These are phyloP conservation scores for Triplophysa rosa DNA, from an alignment of 2,113 vertebrate genomes.

Conservation along the genomic window DNA sequence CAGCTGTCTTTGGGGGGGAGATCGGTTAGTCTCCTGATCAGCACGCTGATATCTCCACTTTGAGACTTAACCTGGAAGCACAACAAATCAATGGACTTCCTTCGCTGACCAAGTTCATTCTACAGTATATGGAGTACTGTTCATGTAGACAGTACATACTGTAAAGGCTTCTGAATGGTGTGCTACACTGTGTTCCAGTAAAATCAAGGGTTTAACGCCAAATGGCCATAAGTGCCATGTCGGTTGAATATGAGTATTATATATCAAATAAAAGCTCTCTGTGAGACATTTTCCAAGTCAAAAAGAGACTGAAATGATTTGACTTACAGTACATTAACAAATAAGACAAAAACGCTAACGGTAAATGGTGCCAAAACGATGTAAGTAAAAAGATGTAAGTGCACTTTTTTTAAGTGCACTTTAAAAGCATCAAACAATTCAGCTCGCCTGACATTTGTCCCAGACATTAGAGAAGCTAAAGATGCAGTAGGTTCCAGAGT, in stretches of 20 bases:
- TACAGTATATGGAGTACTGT: background rate
- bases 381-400: background rate
- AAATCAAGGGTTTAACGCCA: background rate
- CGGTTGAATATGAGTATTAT: background rate
- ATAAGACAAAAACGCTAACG: background rate
- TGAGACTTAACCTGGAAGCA: slow-evolving; percentile 49
- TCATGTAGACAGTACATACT: background rate
- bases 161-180: background rate
- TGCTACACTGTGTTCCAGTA: background rate
- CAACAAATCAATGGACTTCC: slow-evolving; percentile 55
- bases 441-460: background rate
- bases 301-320: background rate
- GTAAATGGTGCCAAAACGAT: background rate
- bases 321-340: background rate
- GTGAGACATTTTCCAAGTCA: background rate
- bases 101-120: slow-evolving; percentile 32
- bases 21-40: slow-evolving; percentile 5
- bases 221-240: background rate
- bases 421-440: background rate
- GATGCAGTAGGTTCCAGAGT: no score
- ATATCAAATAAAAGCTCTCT: background rate
- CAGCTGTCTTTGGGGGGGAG: background rate
- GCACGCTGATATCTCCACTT: slow-evolving; percentile 46
- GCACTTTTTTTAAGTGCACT: background rate
- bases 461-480: no score